Base-by-base conservation (phyloP, 2,797 vertebrate genomes). In the Staurois parvus region DNA sequence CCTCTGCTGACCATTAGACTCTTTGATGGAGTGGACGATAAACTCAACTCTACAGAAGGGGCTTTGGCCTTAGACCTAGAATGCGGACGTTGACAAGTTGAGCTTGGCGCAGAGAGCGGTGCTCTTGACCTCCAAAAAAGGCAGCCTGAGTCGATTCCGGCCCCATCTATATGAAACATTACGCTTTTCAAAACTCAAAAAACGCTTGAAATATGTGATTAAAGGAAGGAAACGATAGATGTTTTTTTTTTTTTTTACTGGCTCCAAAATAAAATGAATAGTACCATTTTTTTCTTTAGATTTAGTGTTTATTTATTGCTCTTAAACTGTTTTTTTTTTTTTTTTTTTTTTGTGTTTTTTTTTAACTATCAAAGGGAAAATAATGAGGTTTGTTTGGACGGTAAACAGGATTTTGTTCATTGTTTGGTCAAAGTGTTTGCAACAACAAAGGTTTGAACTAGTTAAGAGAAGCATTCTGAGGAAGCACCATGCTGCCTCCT, bases 1-100 rank as follows among this genome's bases (percentile, higher is more conserved):
- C 91, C 91, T 93, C 91, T 74, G 90, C 93, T 94, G 94, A 93
- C 95, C 94, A 91, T 93, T 92, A 94, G 92, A 83, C 91, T 91
- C 89, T 90, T 92, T 94, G 94, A 94, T 94, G 91, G 93, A 95
- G 93, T 91, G 93, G 92, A 91, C 91, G 48, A 94, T 94, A 90
- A 92, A 93, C 91, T 87, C 84, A 90, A 91, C 84, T 29, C 91
- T 94, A 93, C 93, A 92, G 91, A 88, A 89, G 42, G 92, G 93
- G 88, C 92, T 29, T 85, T 0, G 88, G 88, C 84, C 90, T 11
- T 0, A 68, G 89, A 88, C 28, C 70, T 2, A 89, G 70, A 88
- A 45, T 67, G 59, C 52, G 68, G 45, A 74, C 42, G 87, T 52
- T 76, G 91, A 87, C 84, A 66, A 85, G n/a, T 75, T 29, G 40